Evolutionary conservation across 2,113 vertebrate genomes (phyloP), one percentile per base, ranked within the genome.

Genomic region (Pithys albifrons): DNA sequence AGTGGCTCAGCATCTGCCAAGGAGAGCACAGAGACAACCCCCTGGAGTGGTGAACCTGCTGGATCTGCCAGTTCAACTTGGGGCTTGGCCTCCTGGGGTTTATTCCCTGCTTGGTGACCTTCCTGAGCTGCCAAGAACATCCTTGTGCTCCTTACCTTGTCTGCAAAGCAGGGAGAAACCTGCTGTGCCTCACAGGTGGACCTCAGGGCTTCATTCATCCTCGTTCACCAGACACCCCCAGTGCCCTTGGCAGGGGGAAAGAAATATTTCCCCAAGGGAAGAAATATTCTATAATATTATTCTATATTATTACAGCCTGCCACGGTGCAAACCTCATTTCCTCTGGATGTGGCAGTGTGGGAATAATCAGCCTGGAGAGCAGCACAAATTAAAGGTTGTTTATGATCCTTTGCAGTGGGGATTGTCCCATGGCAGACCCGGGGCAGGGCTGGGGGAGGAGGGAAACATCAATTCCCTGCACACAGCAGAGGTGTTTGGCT

Each of bases 391-490:
- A 17, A 10, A 70, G 75, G 43, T 51, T 57, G 31, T 66, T 73
- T 37, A 3, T 65, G 65, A 10, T 1, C 37, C 41, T 10, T 10
- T 45, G 61, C 9, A 2, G 67, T 22, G 85, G 91, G 91, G 65
- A 51, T 64, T 43, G 79, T 46, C 46, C 12, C 0, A 1, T 20
- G 82, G 49, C 80, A 55, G 61, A 37, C 8, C 1, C 0, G 0
- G 46, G 33, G 73, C 70, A 1, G 33, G 35, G 80, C 48, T 29
- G 4, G 61, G 2, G 3, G 19, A 14, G 80, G 69, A 62, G 46
- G 10, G 65, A 51, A 67, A 24, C 15, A 18, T 48, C 55, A 16
- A 20, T 65, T 29, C 81, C 49, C 64, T 33, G 80, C 48, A 10
- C 55, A 3, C 37, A 66, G 84, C 52, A 9, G 7, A 65, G 58